These are phyloP conservation scores for Umimayanthus kanabou DNA, from an alignment of 92 coral and sea anemone species.

Conservation along the genomic window DNA sequence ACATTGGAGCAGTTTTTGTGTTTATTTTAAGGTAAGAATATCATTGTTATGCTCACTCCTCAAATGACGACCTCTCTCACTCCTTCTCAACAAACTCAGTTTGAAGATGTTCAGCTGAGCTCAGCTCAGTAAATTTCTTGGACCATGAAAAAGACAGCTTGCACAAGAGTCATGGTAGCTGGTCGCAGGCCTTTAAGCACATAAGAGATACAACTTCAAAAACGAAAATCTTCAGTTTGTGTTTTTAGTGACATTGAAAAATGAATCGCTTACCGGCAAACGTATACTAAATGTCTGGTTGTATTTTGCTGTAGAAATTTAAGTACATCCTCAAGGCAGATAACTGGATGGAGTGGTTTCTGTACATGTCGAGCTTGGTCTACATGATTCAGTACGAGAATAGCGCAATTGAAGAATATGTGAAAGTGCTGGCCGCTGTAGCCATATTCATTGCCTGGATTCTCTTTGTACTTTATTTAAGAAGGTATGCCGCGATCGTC, in stretches of 20 bases:
- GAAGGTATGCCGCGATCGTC: conserved; percentile 57
- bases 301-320: conserved; percentile 61
- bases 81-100: no score
- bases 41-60: no score
- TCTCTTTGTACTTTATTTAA: conserved; percentile 86
- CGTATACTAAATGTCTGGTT: background rate
- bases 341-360: conserved; percentile 97
- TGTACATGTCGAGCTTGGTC: conserved; percentile 87
- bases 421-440: conserved; percentile 82
- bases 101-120: no score
- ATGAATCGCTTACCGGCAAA: background rate
- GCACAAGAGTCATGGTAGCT: no score
- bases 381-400: conserved; percentile 74
- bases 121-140: no score
- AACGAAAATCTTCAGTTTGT: background rate
- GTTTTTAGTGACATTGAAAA: background rate
- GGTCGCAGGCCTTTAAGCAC: no score
- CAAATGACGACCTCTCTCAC: no score
- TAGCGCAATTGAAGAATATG: conserved; percentile 8
- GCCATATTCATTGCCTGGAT: conserved; percentile 92
- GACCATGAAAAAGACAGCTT: no score
- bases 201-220: no score
- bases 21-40: no score
- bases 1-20: no score
- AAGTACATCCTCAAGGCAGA: conserved; percentile 82